Base-by-base conservation (phyloP, 2,888 invertebrate genomes). In the Eupsilia transversa region DNA sequence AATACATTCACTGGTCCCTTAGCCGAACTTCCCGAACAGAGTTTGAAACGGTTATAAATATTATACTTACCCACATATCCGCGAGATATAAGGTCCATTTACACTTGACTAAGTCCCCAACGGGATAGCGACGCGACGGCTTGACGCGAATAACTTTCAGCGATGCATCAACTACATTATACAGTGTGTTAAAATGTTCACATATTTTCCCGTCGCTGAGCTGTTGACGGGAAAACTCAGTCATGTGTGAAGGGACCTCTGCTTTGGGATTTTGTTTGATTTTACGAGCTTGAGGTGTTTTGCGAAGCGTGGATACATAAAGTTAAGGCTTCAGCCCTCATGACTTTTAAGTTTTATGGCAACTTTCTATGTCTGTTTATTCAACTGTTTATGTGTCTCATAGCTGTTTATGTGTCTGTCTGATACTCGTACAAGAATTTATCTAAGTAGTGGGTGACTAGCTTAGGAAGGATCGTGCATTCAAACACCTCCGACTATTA, bases 121-220 rank as follows among this genome's bases (percentile, higher is more conserved):
- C 61, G 56, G 27, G 27, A 46, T 23, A 0, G 41, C 41, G 0
- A 38, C 2, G 60, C 43, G 70, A 41, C 35, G 38, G 61, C 33
- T 56, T 43, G 72, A 49, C 56, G 41, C 41, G 38, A 61, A 41
- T 20, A 56, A 56, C 61, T 61, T 61, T 43, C 46, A 54, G 41
- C 61, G 35, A 77, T 60, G 63, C 57, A 63, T 49, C 49, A 17
- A 23, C 41, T 23, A 12, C 43, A 57, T 43, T 52, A 77, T 41
- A 57, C 63, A 54, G 72, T 23, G 56, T 61, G 35, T 59, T 72
- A 23, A 57, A 72, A 77, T 71, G 33, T 59, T 72, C 30, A n/a
- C 80, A 64, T 59, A 72, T 64, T 71, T 70, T 38, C 30, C n/a
- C 43, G 33, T 43, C 41, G 27, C 27, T 43, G 35, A 64, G 35